Evolutionary conservation across 2,113 vertebrate species (phyloP).

Genomic region (Anguilla japonica): DNA sequence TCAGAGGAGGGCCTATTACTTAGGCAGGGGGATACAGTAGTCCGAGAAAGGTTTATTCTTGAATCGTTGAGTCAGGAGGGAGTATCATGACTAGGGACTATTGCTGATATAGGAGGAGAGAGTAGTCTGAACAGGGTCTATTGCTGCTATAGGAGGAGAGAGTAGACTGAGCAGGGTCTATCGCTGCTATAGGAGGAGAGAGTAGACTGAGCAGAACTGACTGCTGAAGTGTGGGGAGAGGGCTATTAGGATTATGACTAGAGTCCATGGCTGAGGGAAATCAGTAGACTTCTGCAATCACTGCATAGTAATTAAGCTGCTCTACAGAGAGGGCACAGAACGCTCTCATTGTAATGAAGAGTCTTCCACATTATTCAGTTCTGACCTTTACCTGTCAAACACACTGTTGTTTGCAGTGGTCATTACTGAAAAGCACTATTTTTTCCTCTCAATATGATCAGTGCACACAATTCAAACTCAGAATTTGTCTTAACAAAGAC

Average conservation of each 20-base stretch:
- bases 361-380: neutral
- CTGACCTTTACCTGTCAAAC: neutral
- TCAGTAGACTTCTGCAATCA: neutral
- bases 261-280: neutral
- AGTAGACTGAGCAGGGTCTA: neutral
- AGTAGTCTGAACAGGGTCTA: neutral
- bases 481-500: neutral
- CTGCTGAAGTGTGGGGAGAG: neutral
- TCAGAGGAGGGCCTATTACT: neutral
- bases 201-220: neutral
- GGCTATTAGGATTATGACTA: neutral
- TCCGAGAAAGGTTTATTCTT: neutral
- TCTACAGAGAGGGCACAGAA: neutral
- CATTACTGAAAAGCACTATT: neutral
- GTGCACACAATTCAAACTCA: neutral
- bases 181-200: neutral
- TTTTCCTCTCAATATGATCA: neutral
- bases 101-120: neutral
- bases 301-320: neutral
- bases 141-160: neutral
- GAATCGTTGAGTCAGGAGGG: neutral
- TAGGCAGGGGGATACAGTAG: neutral
- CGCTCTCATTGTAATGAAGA: neutral
- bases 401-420: neutral
- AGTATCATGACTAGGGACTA: neutral